phyloP scores from a whole-genome alignment of 2,797 vertebrate genomes.

The Micromesistius poutassou region DNA sequence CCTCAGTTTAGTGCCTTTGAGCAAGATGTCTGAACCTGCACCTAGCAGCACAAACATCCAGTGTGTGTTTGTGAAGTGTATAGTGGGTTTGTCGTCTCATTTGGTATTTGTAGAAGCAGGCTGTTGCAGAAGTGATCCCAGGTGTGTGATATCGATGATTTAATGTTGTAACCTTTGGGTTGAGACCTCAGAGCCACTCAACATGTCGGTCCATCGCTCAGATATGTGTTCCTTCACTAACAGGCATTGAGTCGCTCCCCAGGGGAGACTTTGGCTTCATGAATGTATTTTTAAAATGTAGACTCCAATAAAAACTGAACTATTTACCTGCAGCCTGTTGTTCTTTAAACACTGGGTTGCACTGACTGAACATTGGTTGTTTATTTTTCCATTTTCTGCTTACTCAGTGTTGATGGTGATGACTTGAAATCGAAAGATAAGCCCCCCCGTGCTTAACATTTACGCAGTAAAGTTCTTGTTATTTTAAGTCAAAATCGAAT shows the following conservation, averaged over 20 bases:
- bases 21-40: neutral
- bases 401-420: no score
- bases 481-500: no score
- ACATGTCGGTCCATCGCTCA: no score
- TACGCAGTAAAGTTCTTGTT: no score
- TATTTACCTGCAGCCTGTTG: neutral
- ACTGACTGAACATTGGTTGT: neutral
- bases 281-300: neutral
- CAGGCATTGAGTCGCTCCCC: neutral
- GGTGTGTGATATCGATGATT: neutral
- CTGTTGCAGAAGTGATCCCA: no score
- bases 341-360: neutral
- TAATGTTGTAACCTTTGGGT: neutral
- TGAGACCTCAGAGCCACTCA: neutral
- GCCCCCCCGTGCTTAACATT: no score
- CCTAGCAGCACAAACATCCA: no score
- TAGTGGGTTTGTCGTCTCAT: neutral
- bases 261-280: neutral
- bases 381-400: no score
- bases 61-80: neutral
- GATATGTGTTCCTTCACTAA: neutral
- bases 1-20: no score
- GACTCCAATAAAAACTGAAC: neutral
- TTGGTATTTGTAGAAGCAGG: neutral
- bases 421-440: no score